Conservation (phyloP, 2,797 vertebrate genomes). For the Melanotaenia nigrans region DNA sequence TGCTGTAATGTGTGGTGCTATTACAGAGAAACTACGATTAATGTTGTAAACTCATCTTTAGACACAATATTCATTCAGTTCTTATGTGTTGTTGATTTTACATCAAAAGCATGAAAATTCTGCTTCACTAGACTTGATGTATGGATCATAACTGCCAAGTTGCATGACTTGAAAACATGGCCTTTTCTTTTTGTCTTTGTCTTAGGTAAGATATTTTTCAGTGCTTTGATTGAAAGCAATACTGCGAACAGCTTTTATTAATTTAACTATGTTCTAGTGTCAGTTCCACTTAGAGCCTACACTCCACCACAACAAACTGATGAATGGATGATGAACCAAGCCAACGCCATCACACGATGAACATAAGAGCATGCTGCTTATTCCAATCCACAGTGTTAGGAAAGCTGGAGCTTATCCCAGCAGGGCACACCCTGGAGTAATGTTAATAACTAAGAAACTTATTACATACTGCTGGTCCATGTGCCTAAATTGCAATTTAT, state of each 20-base stretch:
- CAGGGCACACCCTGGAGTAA: background rate
- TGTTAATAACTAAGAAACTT: conserved; percentile 11
- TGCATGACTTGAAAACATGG: conserved; percentile 1
- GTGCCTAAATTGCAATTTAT: conserved; percentile 19
- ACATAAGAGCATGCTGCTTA: too few relatives aligned
- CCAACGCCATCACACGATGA: background rate
- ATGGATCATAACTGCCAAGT: too few relatives aligned
- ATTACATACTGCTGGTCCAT: conserved; percentile 10
- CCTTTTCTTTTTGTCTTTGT: conserved; percentile 6
- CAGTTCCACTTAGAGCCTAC: conserved; percentile 1
- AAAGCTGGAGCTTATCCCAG: too few relatives aligned
- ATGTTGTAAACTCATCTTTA: conserved; percentile 16
- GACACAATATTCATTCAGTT: background rate
- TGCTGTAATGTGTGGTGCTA: conserved; percentile 20
- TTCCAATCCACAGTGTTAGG: too few relatives aligned
- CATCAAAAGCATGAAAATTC: too few relatives aligned
- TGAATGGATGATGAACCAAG: background rate
- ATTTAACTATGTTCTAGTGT: background rate
- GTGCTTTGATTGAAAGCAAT: background rate
- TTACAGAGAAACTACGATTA: background rate
- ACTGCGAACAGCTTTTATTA: background rate
- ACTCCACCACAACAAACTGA: background rate
- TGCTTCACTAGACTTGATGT: too few relatives aligned
- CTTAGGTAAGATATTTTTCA: background rate
- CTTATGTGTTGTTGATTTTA: too few relatives aligned